phyloP scores from a whole-genome alignment of 2,888 invertebrate genomes.

The Bellardia pandia region DNA sequence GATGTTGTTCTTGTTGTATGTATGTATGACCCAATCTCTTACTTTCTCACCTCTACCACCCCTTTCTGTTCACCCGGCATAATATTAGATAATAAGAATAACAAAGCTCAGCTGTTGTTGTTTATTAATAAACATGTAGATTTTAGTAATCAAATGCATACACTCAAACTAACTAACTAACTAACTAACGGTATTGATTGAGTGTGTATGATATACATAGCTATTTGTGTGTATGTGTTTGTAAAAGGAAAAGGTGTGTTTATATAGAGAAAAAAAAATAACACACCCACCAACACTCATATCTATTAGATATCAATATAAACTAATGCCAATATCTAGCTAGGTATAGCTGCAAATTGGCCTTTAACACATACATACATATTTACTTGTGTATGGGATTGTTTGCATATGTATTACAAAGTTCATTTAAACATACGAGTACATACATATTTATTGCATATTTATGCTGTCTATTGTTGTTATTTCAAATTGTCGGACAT shows the following conservation, averaged over 20 bases:
- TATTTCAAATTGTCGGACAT: neutral
- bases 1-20: neutral
- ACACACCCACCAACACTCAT: neutral
- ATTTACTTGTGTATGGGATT: neutral
- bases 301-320: conserved; percentile 13
- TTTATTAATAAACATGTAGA: conserved; percentile 63
- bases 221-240: neutral
- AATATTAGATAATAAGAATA: neutral
- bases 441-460: conserved; percentile 29
- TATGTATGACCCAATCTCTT: neutral
- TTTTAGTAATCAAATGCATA: conserved; percentile 45
- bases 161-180: neutral
- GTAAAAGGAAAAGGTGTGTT: conserved; percentile 8
- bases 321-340: conserved; percentile 35
- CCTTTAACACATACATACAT: conserved; percentile 54
- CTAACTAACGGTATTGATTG: neutral
- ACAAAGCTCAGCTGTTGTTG: conserved; percentile 49
- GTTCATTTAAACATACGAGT: neutral
- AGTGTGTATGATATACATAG: neutral
- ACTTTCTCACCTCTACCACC: neutral
- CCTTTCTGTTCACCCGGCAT: neutral
- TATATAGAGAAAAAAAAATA: conserved; percentile 12
- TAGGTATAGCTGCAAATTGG: conserved; percentile 51
- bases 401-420: conserved; percentile 11
- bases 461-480: neutral